These are phyloP conservation scores for Diplodus sargus DNA, from an alignment of 2,797 vertebrate species.

Conservation along the genomic window DNA sequence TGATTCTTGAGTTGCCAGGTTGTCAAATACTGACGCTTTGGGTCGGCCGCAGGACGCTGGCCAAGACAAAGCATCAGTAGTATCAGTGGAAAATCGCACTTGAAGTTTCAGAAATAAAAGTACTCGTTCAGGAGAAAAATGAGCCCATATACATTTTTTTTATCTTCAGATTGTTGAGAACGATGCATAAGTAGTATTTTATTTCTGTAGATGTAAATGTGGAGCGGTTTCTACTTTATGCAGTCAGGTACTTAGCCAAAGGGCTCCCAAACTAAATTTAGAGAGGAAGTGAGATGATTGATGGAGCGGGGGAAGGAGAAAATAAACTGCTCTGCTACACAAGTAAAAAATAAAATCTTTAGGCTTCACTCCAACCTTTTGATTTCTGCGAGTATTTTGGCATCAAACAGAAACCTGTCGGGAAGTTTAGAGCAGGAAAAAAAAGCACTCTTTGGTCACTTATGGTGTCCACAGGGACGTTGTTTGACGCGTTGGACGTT, in stretches of 20 bases:
- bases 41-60: no score
- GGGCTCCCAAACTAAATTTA: background rate
- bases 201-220: background rate
- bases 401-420: background rate
- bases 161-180: background rate
- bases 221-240: background rate
- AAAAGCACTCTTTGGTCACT: background rate
- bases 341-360: no score
- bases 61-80: background rate
- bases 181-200: background rate
- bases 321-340: background rate
- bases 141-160: background rate
- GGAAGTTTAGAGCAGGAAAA: background rate
- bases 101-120: background rate
- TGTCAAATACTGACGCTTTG: no score
- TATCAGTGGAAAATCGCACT: background rate
- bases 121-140: background rate
- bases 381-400: background rate
- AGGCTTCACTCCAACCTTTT: background rate
- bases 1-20: no score
- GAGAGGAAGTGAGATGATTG: background rate
- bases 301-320: background rate
- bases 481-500: background rate
- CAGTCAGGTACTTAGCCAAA: background rate
- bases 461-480: no score